Conservation (phyloP, 2,797 vertebrate genomes). For the Eutrigla gurnardus region DNA sequence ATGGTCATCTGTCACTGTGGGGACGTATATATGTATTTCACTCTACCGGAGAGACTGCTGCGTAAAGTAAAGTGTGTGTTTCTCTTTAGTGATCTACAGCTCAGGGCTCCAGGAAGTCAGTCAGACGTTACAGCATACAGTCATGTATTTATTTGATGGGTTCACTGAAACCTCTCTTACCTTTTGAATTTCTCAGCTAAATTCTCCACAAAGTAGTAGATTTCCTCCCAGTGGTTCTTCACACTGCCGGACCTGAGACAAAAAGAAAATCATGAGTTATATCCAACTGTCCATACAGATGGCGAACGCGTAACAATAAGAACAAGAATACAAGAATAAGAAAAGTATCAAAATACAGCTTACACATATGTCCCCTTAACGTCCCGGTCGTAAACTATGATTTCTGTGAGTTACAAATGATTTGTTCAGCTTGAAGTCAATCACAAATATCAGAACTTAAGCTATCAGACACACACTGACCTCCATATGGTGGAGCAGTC, state of each 20-base stretch:
- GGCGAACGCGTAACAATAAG: background rate
- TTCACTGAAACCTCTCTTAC: conserved; percentile 71
- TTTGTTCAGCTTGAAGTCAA: conserved; percentile 8
- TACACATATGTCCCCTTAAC: no score
- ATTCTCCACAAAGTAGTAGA: conserved; percentile 90
- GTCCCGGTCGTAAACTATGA: background rate
- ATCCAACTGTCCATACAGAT: background rate
- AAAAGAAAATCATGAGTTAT: conserved; percentile 7
- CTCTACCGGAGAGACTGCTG: conserved; percentile 34
- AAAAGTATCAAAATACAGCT: background rate
- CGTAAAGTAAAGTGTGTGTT: conserved; percentile 49
- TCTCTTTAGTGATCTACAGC: conserved; percentile 48
- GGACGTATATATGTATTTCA: conserved; percentile 49
- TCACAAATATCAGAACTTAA: conserved; percentile 7
- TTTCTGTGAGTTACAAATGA: background rate
- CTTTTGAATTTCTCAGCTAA: conserved; percentile 93
- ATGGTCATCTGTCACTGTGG: conserved; percentile 44
- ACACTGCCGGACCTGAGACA: conserved; percentile 91
- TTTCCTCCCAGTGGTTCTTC: conserved; percentile 91
- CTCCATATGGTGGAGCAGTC: conserved; percentile 40
- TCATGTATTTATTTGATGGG: background rate
- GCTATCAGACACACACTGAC: conserved; percentile 24
- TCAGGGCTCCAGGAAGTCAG: conserved; percentile 48
- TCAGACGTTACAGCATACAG: background rate
- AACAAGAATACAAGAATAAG: background rate